Conservation (phyloP, 2,797 vertebrate species). For the Silurus lanzhouensis region DNA sequence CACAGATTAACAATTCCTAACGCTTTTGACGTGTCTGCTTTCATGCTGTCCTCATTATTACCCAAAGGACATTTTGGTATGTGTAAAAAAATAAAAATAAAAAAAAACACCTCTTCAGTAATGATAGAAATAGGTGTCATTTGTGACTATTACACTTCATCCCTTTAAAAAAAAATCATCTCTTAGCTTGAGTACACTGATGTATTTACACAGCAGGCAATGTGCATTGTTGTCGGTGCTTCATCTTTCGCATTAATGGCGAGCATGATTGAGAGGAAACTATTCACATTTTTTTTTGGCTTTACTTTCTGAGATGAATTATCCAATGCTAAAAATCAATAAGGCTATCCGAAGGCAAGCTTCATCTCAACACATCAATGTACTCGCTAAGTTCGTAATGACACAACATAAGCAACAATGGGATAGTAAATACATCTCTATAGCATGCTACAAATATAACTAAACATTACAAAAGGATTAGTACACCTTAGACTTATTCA, state of each 20-base stretch:
- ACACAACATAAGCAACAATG: neutral
- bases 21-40: neutral
- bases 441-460: neutral
- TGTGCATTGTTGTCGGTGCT: neutral
- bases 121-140: neutral
- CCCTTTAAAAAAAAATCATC: neutral
- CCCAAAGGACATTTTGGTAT: neutral
- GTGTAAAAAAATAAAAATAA: neutral
- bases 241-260: neutral
- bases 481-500: too few relatives aligned
- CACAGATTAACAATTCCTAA: neutral
- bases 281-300: neutral
- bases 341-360: neutral
- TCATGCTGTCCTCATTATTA: neutral
- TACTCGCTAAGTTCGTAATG: neutral
- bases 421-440: neutral
- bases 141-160: neutral
- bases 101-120: neutral
- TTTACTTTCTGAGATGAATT: constrained; percentile 8
- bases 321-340: constrained; percentile 15
- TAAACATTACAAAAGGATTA: neutral
- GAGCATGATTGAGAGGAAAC: neutral
- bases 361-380: neutral
- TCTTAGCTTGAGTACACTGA: neutral
- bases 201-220: neutral